Percentiles rank a stretch among this genome's conserved stretches.
phyloP scores from a whole-genome alignment of 2,888 invertebrate species.

The Conops quadrifasciatus region DNA sequence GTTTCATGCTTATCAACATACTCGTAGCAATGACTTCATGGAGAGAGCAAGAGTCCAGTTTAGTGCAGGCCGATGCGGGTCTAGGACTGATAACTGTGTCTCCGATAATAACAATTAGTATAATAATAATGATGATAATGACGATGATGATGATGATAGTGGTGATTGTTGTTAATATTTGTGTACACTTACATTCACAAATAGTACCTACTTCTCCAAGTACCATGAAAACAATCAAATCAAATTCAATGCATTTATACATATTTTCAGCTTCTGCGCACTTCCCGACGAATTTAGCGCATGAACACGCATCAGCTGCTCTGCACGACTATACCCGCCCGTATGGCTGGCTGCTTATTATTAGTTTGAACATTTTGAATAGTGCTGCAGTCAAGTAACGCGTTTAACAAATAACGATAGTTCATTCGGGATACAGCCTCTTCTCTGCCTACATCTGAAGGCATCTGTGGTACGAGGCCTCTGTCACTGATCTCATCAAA shows the following conservation, averaged over 20 bases:
- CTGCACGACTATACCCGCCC: neutral
- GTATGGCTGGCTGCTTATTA: neutral
- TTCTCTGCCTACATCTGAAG: too few species aligned
- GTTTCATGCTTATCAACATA: too few species aligned
- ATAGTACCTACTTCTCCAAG: neutral
- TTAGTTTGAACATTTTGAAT: neutral
- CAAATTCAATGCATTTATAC: neutral
- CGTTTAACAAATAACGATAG: neutral
- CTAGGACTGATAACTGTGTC: slow-evolving; percentile 11
- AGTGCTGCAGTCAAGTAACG: neutral
- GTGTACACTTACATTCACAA: neutral
- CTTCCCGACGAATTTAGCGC: neutral
- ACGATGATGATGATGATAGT: neutral
- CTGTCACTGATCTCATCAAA: neutral
- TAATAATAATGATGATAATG: neutral
- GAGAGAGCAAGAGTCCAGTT: slow-evolving; percentile 10
- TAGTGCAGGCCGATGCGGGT: slow-evolving; percentile 12
- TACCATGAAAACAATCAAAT: neutral
- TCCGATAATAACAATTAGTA: neutral
- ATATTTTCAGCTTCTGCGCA: neutral
- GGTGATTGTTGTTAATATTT: neutral
- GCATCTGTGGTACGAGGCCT: neutral
- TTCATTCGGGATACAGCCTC: neutral
- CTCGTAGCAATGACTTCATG: too few species aligned
- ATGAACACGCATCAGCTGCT: too few species aligned